Evolutionary conservation across 2,113 vertebrate species (phyloP), one percentile per base, ranked within the genome.

Genomic region (Sebastes fasciatus): DNA sequence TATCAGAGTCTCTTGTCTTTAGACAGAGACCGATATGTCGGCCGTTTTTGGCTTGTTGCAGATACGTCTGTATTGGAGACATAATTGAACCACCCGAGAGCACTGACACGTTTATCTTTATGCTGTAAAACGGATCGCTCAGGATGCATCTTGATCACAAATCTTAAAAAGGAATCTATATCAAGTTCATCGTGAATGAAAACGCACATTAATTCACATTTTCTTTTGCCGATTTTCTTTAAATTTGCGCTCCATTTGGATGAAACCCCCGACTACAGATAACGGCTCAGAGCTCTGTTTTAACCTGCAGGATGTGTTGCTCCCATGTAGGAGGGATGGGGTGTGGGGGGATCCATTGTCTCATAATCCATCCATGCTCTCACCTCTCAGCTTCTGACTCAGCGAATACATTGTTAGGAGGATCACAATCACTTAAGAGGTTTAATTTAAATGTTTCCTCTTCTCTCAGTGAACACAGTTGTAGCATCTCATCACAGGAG

Each of bases 331-430:
- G 26, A 26, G 26, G 26, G 26, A 26, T 26, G 26, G 26, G 26
- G 26, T 26, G 26, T 26, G 26, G 26, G 26, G 26, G 26, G 26
- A 26, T 26, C 26, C 52, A 8, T n/a, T 8, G 17, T 49, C 48
- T 49, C 48, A 5, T 77, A 46, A 57, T 77, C 55, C 19, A 5
- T 52, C 65, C 55, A 8, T 48, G 52, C 42, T 58, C 51, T 66
- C 14, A 58, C 26, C 26, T 26, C 26, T 26, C 26, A 26, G 21
- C 62, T 43, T 77, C 51, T 48, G 75, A 60, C 75, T 77, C 75
- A 48, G 75, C 51, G 57, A 9, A 34, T 7, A 16, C 45, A 21
- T 51, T 48, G 26, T 69, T 6, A 6, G 54, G 21, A 77, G 75
- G 52, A n/a, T 58, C 40, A 60, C 8, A 42, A n/a, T 79, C n/a